These are phyloP conservation scores for Xenotilapia flavipinnis DNA, from an alignment of 2,113 vertebrate species.

Conservation along the genomic window DNA sequence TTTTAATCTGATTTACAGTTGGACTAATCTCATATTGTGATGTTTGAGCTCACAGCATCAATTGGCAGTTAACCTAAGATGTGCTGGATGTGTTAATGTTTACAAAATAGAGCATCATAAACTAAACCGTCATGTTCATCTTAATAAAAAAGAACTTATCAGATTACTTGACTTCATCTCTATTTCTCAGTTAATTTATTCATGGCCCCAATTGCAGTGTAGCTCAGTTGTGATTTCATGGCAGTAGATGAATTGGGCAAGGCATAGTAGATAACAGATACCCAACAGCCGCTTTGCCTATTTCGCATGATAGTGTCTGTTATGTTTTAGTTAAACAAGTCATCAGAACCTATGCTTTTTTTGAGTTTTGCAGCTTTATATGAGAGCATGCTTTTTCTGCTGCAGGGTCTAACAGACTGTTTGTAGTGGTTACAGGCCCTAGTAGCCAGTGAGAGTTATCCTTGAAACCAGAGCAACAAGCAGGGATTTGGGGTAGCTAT, in stretches of 20 bases:
- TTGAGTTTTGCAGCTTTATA: background rate
- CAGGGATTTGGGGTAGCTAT: constrained; percentile 21
- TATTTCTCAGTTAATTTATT: background rate
- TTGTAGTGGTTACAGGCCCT: constrained; percentile 67
- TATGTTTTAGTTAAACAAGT: background rate
- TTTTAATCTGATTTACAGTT: background rate
- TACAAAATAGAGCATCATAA: background rate
- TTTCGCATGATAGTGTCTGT: background rate
- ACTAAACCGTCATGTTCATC: background rate
- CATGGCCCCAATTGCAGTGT: background rate
- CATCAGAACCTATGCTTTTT: background rate
- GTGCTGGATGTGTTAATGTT: background rate
- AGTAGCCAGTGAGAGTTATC: constrained; percentile 61
- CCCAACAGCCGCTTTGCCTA: background rate
- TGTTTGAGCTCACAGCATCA: background rate
- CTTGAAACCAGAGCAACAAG: constrained; percentile 67
- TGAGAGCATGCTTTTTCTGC: background rate
- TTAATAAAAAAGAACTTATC: background rate
- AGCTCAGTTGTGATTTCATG: background rate
- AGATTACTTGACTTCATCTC: background rate
- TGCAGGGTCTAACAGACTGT: constrained; percentile 21
- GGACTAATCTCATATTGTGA: background rate
- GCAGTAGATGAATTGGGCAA: background rate
- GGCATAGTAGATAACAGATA: background rate
- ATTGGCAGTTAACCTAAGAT: background rate